Evolutionary conservation across 2,888 invertebrate species (phyloP), one percentile per base, ranked within the genome.

Genomic region (Stramonita haemastoma): DNA sequence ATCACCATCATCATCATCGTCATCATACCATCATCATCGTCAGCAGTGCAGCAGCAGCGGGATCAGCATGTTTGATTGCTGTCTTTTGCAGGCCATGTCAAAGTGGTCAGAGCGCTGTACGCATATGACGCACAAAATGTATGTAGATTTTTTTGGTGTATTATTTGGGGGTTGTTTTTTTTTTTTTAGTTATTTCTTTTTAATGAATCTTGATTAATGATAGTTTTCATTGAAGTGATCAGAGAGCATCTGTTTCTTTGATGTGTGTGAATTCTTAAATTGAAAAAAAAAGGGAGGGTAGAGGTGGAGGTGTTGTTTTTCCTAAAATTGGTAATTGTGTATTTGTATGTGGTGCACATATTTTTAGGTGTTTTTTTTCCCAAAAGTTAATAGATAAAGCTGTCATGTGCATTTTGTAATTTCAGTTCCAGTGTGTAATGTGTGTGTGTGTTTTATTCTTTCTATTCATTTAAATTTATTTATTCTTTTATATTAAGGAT

Each of bases 101-200:
- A 97, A 95, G 97, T 97, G 88, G 96, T 97, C 22, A 95, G 97
- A 93, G 97, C 97, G 19, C 92, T 97, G 89, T 97, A 97, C 95
- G 96, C 96, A 90, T 97, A 97, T 93, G 96, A 96, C 87, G 97
- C 97, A 29, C 97, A 97, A 93, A 96, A 96, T 95, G 97, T 97
- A 95, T 95, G 46, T 46, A 8, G 96, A 95, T 56, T 26, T 46
- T 46, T n/a, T 73, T n/a, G 1, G 4, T n/a, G 2, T 70, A 2
- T 73, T 11, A 1, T 73, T 73, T 73, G n/a, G n/a, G n/a, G n/a
- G n/a, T 17, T 26, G 11, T 26, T 5, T n/a, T 11, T 73, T n/a
- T 17, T 22, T 1, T n/a, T n/a, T 73, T n/a, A 29, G 2, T 73
- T 26, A 73, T 22, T 73, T 73, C 1, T n/a, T 26, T 22, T 66